phyloP scores from a whole-genome alignment of 2,888 invertebrate genomes.

The Torymus texanus region DNA sequence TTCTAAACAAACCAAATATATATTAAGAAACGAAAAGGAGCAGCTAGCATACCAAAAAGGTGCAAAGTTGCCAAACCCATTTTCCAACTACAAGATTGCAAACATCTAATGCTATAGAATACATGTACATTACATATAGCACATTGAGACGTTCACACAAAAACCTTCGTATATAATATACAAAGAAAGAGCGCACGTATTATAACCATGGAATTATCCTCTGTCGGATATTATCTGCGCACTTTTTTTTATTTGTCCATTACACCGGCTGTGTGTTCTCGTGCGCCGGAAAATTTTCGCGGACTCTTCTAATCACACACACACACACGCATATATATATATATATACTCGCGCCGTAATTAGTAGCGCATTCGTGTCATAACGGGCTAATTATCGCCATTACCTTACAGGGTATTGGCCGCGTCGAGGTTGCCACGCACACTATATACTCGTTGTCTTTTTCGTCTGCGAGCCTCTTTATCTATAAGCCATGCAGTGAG shows the following conservation, averaged over 20 bases:
- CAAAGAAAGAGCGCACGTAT: conserved; percentile 8
- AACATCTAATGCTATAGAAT: conserved; percentile 14
- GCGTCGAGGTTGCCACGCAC: neutral
- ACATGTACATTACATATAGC: too few species aligned
- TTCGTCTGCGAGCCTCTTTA: too few species aligned
- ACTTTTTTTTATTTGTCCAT: conserved; percentile 35
- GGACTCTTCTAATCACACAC: neutral
- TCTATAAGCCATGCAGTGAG: too few species aligned
- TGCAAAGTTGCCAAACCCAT: conserved; percentile 20
- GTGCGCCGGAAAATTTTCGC: conserved; percentile 17
- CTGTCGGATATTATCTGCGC: conserved; percentile 34
- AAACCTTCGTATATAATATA: neutral
- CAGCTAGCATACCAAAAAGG: conserved; percentile 3
- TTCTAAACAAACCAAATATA: neutral
- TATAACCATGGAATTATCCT: conserved; percentile 38
- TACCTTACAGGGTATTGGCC: conserved; percentile 15
- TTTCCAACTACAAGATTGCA: conserved; percentile 14
- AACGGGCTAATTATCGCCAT: conserved; percentile 45
- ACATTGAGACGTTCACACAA: neutral
- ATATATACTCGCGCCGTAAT: conserved; percentile 5
- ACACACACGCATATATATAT: neutral
- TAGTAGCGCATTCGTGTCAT: conserved; percentile 43
- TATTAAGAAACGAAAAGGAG: neutral
- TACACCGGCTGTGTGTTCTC: neutral
- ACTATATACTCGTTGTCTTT: too few species aligned